A percentile compares a stretch with the other conserved stretches of the same genome.
phyloP scores from a whole-genome alignment of 1,140 invertebrate species.

The Euglossa dilemma region DNA sequence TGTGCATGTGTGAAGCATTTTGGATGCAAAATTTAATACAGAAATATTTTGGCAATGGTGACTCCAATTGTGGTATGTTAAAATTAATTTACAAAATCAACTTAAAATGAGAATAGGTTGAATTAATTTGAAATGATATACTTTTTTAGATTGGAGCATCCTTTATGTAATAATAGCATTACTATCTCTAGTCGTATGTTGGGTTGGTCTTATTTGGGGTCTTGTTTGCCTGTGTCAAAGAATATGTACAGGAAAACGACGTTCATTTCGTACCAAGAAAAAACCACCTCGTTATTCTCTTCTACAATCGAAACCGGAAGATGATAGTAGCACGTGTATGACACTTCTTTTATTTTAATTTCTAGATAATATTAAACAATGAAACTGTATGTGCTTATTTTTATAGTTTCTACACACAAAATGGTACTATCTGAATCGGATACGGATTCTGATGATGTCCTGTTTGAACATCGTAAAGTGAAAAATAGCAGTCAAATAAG shows the following conservation, averaged over 20 bases:
- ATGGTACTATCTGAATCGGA: conserved; percentile 80
- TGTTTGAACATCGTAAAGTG: conserved; percentile 78
- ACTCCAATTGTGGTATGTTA: conserved; percentile 90
- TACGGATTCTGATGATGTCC: conserved; percentile 79
- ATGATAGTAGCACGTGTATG: conserved; percentile 77
- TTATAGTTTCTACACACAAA: conserved; percentile 78
- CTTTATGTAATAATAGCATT: conserved; percentile 92
- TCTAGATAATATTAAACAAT: background rate
- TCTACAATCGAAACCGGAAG: conserved; percentile 77
- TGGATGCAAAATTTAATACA: conserved; percentile 94
- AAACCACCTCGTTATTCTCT: conserved; percentile 80
- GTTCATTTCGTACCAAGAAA: conserved; percentile 74
- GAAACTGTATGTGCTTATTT: conserved; percentile 33
- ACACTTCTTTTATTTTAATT: conserved; percentile 37
- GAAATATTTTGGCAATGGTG: conserved; percentile 85
- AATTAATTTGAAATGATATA: background rate
- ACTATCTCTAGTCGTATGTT: conserved; percentile 85
- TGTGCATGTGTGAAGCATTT: conserved; percentile 96
- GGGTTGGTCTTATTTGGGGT: conserved; percentile 88
- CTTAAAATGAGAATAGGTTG: background rate
- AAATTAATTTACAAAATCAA: conserved; percentile 7
- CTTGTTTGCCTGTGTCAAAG: conserved; percentile 86
- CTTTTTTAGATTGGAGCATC: conserved; percentile 91
- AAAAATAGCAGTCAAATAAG: conserved; percentile 72
- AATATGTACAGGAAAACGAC: conserved; percentile 82